Evolutionary conservation across 2,113 vertebrate species (phyloP), one percentile per base, ranked within the genome.

Genomic region (Barnardius zonarius): DNA sequence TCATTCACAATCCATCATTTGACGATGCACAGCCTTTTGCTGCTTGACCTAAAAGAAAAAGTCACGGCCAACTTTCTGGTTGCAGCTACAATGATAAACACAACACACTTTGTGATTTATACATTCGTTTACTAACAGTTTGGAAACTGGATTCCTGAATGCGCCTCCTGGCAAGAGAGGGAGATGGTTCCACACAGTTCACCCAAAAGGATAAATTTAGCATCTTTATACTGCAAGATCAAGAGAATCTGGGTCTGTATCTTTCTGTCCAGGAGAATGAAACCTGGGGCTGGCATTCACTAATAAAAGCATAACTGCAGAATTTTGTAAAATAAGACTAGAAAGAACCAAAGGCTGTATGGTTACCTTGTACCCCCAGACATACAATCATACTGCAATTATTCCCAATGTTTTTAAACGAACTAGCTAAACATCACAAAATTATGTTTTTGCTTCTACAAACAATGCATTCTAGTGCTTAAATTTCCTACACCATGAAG

Each of bases 1-100:
- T 88, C 22, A 67, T 88, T 92, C 68, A 77, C 59, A 90, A 86
- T 95, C 79, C 82, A 93, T 96, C 92, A 97, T 81, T 27, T 92
- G 76, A 88, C 67, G 54, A 86, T 90, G 51, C 54, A 86, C 55
- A 88, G 85, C 30, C 67, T 73, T 95, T 87, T 93, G 57, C 24
- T 91, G 63, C 31, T 80, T 95, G 85, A 94, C 82, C 76, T 88
- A 86, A 88, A 83, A 94, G 75, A 92, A 76, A 20, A 86, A 81
- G 85, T 93, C 39, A 95, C 3, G 1, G 67, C 64, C 85, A 90
- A 64, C 54, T 90, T 70, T 80, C 75, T 93, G 37, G 37, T 93
- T 92, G 68, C 46, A 88, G 70, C 68, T 88, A 83, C 44, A 90
- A 61, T 0, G 2, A 85, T 85, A 94, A 96, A 97, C 57, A 86